phyloP scores from a whole-genome alignment of 2,888 invertebrate genomes.

The Sphinx pinastri region DNA sequence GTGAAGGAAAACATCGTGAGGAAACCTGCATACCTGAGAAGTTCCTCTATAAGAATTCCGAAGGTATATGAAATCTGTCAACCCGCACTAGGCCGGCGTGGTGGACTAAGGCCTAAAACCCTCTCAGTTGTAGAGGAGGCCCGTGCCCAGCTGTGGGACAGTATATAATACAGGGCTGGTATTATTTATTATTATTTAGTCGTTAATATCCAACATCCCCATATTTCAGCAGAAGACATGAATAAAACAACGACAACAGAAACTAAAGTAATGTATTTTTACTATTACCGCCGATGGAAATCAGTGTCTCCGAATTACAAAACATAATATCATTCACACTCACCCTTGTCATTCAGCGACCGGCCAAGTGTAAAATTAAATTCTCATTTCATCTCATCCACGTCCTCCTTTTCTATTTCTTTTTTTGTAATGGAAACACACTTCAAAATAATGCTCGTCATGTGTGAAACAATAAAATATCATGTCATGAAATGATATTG shows the following conservation, averaged over 20 bases:
- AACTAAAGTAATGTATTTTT: constrained; percentile 27
- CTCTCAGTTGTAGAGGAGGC: too few species aligned
- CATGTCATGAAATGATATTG: constrained; percentile 15
- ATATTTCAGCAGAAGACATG: too few species aligned
- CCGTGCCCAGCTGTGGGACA: too few species aligned
- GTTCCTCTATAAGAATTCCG: too few species aligned
- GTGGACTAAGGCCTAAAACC: too few species aligned
- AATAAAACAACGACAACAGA: background rate
- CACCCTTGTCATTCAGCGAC: constrained; percentile 57
- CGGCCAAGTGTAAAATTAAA: constrained; percentile 67
- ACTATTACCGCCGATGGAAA: constrained; percentile 37
- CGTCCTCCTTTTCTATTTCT: constrained; percentile 41
- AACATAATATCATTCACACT: constrained; percentile 29
- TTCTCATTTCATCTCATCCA: constrained; percentile 54
- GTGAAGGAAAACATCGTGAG: too few species aligned
- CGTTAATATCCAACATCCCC: too few species aligned
- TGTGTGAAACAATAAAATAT: constrained; percentile 23
- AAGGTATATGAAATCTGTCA: too few species aligned
- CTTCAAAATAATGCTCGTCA: constrained; percentile 30
- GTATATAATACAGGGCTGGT: too few species aligned
- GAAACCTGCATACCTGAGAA: too few species aligned
- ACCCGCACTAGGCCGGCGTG: too few species aligned
- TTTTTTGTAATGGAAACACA: constrained; percentile 42
- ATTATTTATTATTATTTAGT: too few species aligned
- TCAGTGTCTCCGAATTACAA: constrained; percentile 33